Base-by-base conservation (phyloP, 2,797 vertebrate genomes). In the Pantherophis alleghaniensis region DNA sequence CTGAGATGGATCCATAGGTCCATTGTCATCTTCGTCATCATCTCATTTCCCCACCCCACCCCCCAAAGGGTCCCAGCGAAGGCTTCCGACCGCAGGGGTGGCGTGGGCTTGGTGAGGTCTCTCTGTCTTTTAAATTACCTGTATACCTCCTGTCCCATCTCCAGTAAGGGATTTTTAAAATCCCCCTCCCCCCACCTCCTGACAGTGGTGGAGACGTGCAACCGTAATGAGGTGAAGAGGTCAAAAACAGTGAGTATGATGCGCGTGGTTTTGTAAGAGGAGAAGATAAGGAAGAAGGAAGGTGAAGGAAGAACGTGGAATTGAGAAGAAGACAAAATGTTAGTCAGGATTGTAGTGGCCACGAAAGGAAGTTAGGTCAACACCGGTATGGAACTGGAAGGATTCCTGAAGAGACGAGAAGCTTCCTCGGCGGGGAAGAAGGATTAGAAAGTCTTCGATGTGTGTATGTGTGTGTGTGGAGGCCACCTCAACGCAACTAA, bases 161-260 rank as follows among this genome's bases (percentile, higher is more conserved):
- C 91, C 88, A 92, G 91, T 74, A 87, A 57, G 74, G 53, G 60
- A 24, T 51, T 87, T 28, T 28, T 61, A 2, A 60, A 66, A 37
- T 37, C n/a, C 63, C 14, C n/a, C 6, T 18, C 66, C n/a, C 66
- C 66, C 1, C 66, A 14, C n/a, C 13, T 32, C 56, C 74, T 12
- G 42, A 37, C 60, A 11, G 10, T 26, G 37, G 37, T 61, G 51
- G 83, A 92, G 61, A 60, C 47, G n/a, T 7, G 59, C 7, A 28
- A 13, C 28, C 14, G 0, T 53, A 63, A 55, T 7, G 14, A 37
- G 59, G n/a, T 59, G 90, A 63, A 90, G 53, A 26, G 13, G 18
- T 69, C 42, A 4, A 59, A 47, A 94, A 92, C 88, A 55, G 93
- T 94, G 61, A 90, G 93, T 90, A 92, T 94, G 79, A 87, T 37